A percentile compares a stretch with the other conserved stretches of the same genome.
Evolutionary conservation across 2,113 vertebrate species (phyloP).

Genomic region (Pelvicachromis taeniatus): DNA sequence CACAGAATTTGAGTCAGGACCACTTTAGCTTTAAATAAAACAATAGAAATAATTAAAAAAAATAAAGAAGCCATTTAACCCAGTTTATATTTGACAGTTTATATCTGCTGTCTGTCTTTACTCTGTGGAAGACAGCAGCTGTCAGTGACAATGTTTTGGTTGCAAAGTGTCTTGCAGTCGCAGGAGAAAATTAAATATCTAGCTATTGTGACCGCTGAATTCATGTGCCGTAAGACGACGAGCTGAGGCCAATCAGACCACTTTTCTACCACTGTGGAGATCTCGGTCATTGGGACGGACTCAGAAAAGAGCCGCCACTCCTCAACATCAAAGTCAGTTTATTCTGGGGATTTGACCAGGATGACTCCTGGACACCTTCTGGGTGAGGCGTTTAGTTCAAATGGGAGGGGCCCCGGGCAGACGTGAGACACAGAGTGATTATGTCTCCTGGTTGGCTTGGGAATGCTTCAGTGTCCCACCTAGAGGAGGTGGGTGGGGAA

Average conservation of each 20-base stretch:
- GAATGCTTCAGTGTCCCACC: neutral
- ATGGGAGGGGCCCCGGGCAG: neutral
- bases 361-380: neutral
- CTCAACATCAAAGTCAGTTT: neutral
- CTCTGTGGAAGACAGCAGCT: neutral
- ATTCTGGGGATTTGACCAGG: neutral
- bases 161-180: neutral
- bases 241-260: neutral
- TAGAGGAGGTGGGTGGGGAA: neutral
- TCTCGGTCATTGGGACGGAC: no score
- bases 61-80: neutral
- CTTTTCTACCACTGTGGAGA: no score
- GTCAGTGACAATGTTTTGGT: neutral
- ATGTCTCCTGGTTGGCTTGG: neutral
- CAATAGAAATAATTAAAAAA: no score
- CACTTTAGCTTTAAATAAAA: neutral
- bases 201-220: neutral
- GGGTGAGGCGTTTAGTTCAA: neutral
- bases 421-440: neutral
- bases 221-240: neutral
- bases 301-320: no score
- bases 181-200: neutral
- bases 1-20: rapidly evolving
- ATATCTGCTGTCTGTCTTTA: neutral
- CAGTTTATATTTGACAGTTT: neutral